Evolutionary conservation across 2,797 vertebrate species (phyloP).

Genomic region (Trachurus trachurus): DNA sequence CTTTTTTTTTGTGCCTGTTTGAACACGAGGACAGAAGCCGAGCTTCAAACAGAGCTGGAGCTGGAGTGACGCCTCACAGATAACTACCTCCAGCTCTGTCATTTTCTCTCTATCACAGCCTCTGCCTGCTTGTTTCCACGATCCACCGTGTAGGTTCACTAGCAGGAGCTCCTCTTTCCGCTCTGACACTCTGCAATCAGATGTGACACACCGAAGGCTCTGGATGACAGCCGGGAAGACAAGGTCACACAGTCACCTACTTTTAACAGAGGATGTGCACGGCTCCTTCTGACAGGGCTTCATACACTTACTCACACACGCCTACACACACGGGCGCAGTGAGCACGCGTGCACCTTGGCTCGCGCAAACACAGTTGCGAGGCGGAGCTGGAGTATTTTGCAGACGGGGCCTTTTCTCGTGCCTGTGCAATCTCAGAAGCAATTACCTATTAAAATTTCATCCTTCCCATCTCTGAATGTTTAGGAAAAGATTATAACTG

Average conservation of each 20-base stretch:
- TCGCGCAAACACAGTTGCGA: constrained; percentile 27
- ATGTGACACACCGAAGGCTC: constrained; percentile 73
- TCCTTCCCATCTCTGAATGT: constrained; percentile 75
- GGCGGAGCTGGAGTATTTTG: constrained; percentile 58
- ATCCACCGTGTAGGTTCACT: constrained; percentile 35
- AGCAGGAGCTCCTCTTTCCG: constrained; percentile 55
- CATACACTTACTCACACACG: constrained; percentile 14
- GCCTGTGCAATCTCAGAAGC: constrained; percentile 71
- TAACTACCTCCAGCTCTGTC: constrained; percentile 71
- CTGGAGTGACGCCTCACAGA: constrained; percentile 68
- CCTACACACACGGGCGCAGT: background rate
- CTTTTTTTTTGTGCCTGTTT: constrained; percentile 51
- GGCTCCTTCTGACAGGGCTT: constrained; percentile 65
- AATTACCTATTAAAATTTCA: constrained; percentile 78
- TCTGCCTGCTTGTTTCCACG: constrained; percentile 49
- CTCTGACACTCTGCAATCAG: constrained; percentile 75
- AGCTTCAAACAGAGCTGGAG: constrained; percentile 63
- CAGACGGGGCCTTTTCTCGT: constrained; percentile 65
- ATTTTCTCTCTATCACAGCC: constrained; percentile 48
- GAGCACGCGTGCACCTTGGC: background rate
- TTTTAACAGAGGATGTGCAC: constrained; percentile 65
- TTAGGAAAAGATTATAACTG: constrained; percentile 79
- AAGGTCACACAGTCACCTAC: constrained; percentile 76
- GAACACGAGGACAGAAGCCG: constrained; percentile 63
- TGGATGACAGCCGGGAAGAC: constrained; percentile 71